Percentiles rank a stretch among this genome's conserved stretches.
Evolutionary conservation across 2,888 invertebrate species (phyloP).

Genomic region (Drosophila helvetica): DNA sequence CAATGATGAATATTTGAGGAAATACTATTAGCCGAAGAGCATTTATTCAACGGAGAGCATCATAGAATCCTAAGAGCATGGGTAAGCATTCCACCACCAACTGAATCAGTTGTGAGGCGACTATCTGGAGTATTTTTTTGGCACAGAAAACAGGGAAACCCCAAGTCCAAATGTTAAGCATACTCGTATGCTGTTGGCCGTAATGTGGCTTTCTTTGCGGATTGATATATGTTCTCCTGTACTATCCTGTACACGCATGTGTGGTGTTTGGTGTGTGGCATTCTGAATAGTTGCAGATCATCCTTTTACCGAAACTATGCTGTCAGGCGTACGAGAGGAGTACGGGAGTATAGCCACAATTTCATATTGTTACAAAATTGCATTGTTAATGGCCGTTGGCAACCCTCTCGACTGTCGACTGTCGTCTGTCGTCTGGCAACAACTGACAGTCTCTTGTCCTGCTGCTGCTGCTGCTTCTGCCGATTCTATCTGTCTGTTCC

Average conservation of each 20-base stretch:
- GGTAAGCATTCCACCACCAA: neutral
- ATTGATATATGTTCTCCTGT: conserved; percentile 56
- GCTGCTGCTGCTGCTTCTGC: neutral
- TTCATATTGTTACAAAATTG: conserved; percentile 52
- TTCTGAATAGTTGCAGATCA: conserved; percentile 63
- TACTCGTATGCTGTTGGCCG: conserved; percentile 9
- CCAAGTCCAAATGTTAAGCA: conserved; percentile 7
- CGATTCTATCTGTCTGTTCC: conserved; percentile 1
- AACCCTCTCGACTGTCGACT: conserved; percentile 25
- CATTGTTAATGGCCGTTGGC: conserved; percentile 57
- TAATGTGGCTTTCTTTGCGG: conserved; percentile 32
- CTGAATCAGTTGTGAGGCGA: neutral
- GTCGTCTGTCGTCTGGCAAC: conserved; percentile 18
- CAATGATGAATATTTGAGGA: neutral
- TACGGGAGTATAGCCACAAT: conserved; percentile 26
- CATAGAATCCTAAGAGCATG: neutral
- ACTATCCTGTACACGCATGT: conserved; percentile 2
- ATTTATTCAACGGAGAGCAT: no score
- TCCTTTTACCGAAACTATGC: conserved; percentile 18
- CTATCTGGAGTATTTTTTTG: neutral
- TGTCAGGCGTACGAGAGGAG: conserved; percentile 22
- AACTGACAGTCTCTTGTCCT: conserved; percentile 20
- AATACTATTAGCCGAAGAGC: no score
- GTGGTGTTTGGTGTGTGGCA: conserved; percentile 18
- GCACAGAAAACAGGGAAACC: neutral